Percentiles rank a stretch among this genome's conserved stretches.
Evolutionary conservation across 1,140 invertebrate species (phyloP).

Genomic region (Musca domestica): DNA sequence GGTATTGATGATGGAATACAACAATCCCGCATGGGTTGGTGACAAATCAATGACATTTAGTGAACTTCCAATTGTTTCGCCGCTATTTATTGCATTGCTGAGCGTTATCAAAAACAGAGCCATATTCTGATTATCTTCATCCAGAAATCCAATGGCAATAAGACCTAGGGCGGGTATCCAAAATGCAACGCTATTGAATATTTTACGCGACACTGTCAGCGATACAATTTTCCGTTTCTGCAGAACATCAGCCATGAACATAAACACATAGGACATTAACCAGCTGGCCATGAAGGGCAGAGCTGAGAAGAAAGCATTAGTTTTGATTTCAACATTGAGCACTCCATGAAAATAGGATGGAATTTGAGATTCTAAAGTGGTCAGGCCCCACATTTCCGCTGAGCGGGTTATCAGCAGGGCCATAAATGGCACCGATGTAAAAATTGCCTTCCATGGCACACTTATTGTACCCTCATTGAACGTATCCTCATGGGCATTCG

Average conservation of each 20-base stretch:
- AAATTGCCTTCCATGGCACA: slow-evolving; percentile 74
- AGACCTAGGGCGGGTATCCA: slow-evolving; percentile 63
- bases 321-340: slow-evolving; percentile 74
- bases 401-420: slow-evolving; percentile 80
- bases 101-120: slow-evolving; percentile 65
- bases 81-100: slow-evolving; percentile 76
- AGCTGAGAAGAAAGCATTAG: slow-evolving; percentile 71
- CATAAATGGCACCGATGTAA: slow-evolving; percentile 77
- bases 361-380: slow-evolving; percentile 86
- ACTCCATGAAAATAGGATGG: slow-evolving; percentile 86
- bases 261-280: slow-evolving; percentile 62
- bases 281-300: slow-evolving; percentile 77
- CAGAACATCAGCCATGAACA: slow-evolving; percentile 31
- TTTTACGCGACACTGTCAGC: slow-evolving; percentile 58
- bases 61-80: slow-evolving; percentile 68
- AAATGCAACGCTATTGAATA: slow-evolving; percentile 64
- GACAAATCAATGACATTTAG: slow-evolving; percentile 73
- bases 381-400: slow-evolving; percentile 90
- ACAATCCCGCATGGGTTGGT: slow-evolving; percentile 72
- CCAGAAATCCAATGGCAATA: slow-evolving; percentile 55
- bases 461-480: slow-evolving; percentile 42
- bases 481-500: slow-evolving; percentile 41
- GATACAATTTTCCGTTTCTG: slow-evolving; percentile 31
- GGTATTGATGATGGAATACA: slow-evolving; percentile 71
- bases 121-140: slow-evolving; percentile 54